Evolutionary conservation across 1,140 invertebrate genomes (phyloP).

Genomic region (Bombus confusus): DNA sequence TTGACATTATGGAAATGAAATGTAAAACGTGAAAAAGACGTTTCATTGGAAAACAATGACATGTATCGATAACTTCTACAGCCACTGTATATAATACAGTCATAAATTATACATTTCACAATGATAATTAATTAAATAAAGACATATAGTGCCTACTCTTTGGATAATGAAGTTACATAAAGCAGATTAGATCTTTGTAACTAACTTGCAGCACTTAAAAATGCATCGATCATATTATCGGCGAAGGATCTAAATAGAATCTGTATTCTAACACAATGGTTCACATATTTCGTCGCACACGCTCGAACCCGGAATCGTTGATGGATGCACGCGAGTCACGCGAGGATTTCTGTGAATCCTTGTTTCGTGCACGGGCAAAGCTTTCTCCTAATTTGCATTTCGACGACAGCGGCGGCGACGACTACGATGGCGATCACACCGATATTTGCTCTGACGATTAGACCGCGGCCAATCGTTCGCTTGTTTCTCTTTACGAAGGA

Average conservation of each 20-base stretch:
- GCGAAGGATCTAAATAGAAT: no score
- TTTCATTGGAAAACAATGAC: no score
- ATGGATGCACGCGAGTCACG: conserved; percentile 33
- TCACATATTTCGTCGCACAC: no score
- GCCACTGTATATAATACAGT: no score
- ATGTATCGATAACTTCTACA: no score
- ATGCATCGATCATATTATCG: neutral
- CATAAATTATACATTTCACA: no score
- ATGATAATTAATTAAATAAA: no score
- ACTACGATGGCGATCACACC: conserved; percentile 6
- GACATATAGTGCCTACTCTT: no score
- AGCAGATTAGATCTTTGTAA: no score
- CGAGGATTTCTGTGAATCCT: conserved; percentile 37
- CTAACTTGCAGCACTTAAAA: neutral
- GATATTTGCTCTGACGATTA: conserved; percentile 66
- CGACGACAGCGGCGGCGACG: conserved; percentile 9
- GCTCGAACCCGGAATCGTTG: neutral
- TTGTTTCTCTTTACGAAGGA: conserved; percentile 33
- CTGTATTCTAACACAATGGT: neutral
- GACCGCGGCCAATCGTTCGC: conserved; percentile 37
- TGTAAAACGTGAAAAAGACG: no score
- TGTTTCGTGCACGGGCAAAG: conserved; percentile 34
- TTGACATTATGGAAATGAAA: no score
- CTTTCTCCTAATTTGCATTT: conserved; percentile 70
- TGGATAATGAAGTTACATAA: no score